Conservation (phyloP, 2,113 vertebrate genomes). For the Hippocampus mohnikei region DNA sequence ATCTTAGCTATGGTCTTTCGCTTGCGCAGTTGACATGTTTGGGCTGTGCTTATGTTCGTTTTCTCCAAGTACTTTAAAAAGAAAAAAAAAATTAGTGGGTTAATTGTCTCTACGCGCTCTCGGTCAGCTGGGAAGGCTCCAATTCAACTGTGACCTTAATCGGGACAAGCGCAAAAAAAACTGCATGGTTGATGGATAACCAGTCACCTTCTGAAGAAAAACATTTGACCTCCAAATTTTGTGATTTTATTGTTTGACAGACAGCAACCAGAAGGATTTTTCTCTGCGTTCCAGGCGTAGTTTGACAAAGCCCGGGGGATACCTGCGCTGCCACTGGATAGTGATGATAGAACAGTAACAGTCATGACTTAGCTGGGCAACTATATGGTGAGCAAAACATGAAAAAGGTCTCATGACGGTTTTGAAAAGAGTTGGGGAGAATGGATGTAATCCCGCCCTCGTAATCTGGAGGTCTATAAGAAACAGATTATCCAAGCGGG, state of each 20-base stretch:
- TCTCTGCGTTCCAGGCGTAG: background rate
- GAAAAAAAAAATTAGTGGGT: no score
- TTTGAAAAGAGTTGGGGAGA: background rate
- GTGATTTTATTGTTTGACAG: background rate
- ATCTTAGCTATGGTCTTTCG: no score
- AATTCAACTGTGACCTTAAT: no score
- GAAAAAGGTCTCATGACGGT: background rate
- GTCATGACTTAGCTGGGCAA: background rate
- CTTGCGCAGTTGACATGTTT: no score
- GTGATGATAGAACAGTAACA: background rate
- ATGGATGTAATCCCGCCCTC: constrained; percentile 1
- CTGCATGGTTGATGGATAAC: no score
- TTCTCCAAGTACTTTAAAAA: no score
- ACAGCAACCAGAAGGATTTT: background rate
- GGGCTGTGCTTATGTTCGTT: no score
- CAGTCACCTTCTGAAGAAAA: no score
- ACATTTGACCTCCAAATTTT: background rate
- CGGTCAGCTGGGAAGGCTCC: no score
- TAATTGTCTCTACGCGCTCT: no score
- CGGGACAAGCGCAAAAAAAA: no score
- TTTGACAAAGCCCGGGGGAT: background rate
- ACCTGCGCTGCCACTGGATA: background rate
- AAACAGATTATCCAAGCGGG: constrained; percentile 65
- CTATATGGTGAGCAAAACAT: background rate
- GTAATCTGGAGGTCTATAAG: constrained; percentile 55